Evolutionary conservation across 2,797 vertebrate species (phyloP).

Genomic region (Myoxocephalus aenaeus): DNA sequence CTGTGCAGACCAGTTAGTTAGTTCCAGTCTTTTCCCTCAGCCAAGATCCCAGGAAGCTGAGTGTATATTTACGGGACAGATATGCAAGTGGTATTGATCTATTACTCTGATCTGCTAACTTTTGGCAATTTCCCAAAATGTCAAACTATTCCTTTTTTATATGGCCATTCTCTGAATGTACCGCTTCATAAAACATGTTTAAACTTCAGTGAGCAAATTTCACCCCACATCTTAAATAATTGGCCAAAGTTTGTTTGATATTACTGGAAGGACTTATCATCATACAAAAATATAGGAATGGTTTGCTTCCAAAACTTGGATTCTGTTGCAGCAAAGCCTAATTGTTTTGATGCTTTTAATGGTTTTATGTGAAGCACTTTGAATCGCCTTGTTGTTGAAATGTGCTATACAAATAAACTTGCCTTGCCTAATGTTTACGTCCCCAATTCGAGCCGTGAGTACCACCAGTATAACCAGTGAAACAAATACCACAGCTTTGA

Average conservation of each 20-base stretch:
- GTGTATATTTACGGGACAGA: neutral
- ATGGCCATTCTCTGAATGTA: neutral
- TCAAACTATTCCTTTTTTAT: neutral
- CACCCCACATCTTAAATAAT: neutral
- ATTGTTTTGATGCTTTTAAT: no score
- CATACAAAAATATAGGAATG: neutral
- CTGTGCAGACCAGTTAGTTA: neutral
- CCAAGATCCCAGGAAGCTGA: neutral
- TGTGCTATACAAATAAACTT: no score
- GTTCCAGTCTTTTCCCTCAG: neutral
- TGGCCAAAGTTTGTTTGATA: neutral
- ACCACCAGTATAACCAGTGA: neutral
- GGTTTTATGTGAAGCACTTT: no score
- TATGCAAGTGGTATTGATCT: neutral
- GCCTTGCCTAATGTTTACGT: neutral
- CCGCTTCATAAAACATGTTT: neutral
- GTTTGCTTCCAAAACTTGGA: neutral
- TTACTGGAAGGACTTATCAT: neutral
- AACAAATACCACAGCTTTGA: constrained; percentile 13
- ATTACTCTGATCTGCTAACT: neutral
- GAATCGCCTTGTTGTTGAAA: no score
- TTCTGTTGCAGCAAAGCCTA: neutral
- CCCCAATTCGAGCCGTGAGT: neutral
- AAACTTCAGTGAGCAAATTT: neutral
- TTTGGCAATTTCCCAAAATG: neutral